Conservation (phyloP, 2,888 invertebrate genomes). For the Drosophila testacea region DNA sequence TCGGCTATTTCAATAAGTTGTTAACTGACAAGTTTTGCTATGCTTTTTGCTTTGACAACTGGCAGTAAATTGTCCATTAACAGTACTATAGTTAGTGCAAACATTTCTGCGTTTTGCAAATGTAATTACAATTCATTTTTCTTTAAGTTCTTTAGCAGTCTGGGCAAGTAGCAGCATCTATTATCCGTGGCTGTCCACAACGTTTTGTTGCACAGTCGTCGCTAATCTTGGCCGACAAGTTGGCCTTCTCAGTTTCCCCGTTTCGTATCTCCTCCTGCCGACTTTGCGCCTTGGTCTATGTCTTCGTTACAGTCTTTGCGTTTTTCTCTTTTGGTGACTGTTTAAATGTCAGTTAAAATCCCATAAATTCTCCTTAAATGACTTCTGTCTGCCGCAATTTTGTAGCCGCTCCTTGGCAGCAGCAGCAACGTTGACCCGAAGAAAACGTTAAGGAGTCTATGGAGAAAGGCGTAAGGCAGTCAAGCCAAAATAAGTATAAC, state of each 20-base stretch:
- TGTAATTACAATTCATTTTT: slow-evolving; percentile 65
- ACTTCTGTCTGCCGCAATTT: slow-evolving; percentile 82
- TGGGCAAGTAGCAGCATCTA: slow-evolving; percentile 50
- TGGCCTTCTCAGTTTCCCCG: slow-evolving; percentile 24
- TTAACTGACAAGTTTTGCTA: slow-evolving; percentile 11
- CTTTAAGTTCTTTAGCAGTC: slow-evolving; percentile 28
- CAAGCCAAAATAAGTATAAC: slow-evolving; percentile 49
- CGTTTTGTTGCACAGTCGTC: slow-evolving; percentile 75
- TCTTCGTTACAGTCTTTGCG: slow-evolving; percentile 21
- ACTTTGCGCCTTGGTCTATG: slow-evolving; percentile 2
- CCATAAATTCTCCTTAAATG: slow-evolving; percentile 81
- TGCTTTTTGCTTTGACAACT: slow-evolving; percentile 14
- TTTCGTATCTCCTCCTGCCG: not conserved
- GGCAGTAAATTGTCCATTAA: slow-evolving; percentile 31
- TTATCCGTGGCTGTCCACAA: slow-evolving; percentile 75
- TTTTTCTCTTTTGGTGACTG: slow-evolving; percentile 58
- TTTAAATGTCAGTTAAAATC: slow-evolving; percentile 82
- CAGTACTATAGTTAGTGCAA: slow-evolving; percentile 28
- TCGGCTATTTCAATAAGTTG: slow-evolving; percentile 24
- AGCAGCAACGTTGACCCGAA: slow-evolving; percentile 24
- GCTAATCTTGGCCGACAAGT: slow-evolving; percentile 76
- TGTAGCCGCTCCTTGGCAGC: slow-evolving; percentile 47
- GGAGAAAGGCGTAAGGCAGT: slow-evolving; percentile 56
- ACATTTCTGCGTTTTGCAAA: slow-evolving; percentile 45
- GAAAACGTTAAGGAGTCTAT: slow-evolving; percentile 27